phyloP scores from a whole-genome alignment of 2,888 invertebrate genomes.

The Ophraella communa region DNA sequence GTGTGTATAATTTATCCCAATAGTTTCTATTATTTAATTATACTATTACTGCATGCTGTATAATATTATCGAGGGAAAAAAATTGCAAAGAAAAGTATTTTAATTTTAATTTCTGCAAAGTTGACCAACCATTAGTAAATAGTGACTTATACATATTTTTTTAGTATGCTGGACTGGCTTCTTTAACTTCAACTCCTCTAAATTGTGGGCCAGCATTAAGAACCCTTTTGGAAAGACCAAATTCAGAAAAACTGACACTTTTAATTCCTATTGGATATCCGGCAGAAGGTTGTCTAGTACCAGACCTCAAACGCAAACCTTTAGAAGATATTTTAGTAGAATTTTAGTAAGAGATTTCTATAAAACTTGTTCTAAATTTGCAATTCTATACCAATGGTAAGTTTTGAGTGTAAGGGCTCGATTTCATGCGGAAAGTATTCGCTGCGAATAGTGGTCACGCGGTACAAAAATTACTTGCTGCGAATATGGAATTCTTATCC shows the following conservation, averaged over 20 bases:
- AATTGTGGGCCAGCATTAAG: slow-evolving; percentile 87
- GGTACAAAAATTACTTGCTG: too few species aligned
- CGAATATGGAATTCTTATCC: too few species aligned
- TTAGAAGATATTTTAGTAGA: slow-evolving; percentile 77
- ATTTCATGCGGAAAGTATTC: too few species aligned
- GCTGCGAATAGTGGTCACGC: too few species aligned
- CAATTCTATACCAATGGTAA: not conserved
- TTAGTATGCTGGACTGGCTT: slow-evolving; percentile 84
- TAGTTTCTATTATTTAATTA: too few species aligned
- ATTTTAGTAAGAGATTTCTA: slow-evolving; percentile 49
- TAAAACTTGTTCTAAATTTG: not conserved
- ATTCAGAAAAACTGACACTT: slow-evolving; percentile 80
- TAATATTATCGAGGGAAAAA: too few species aligned
- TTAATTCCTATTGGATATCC: slow-evolving; percentile 89
- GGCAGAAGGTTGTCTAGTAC: slow-evolving; percentile 76
- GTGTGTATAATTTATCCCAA: too few species aligned
- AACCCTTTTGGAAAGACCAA: slow-evolving; percentile 75
- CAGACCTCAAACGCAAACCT: slow-evolving; percentile 75
- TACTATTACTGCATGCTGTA: too few species aligned
- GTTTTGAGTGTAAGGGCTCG: not conserved
- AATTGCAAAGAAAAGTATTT: too few species aligned
- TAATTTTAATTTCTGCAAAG: too few species aligned
- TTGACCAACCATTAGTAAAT: too few species aligned
- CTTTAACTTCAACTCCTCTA: slow-evolving; percentile 88
- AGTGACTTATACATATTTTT: slow-evolving; percentile 44